These are phyloP conservation scores for Nemurella pictetii DNA, from an alignment of 2,888 invertebrate genomes.

Conservation along the genomic window DNA sequence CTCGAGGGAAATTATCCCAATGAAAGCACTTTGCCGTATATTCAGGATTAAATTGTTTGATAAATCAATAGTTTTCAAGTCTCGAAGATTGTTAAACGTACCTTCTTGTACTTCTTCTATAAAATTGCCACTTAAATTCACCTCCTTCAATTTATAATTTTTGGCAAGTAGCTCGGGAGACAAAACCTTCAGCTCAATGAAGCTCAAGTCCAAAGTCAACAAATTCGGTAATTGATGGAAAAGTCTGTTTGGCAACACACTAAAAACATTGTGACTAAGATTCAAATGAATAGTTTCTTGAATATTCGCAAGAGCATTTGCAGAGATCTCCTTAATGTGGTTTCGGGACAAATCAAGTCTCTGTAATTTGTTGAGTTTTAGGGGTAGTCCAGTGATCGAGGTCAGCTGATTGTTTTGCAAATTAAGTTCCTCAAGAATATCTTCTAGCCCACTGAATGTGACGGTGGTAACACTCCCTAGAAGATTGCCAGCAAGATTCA, in stretches of 20 bases:
- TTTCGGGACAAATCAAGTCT: constrained; percentile 79
- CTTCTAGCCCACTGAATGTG: constrained; percentile 76
- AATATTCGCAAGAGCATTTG: constrained; percentile 67
- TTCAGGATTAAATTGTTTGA: constrained; percentile 77
- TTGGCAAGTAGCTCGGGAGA: constrained; percentile 73
- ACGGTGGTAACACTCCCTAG: constrained; percentile 70
- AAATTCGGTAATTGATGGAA: constrained; percentile 30
- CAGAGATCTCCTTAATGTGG: constrained; percentile 70
- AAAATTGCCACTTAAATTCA: constrained; percentile 60
- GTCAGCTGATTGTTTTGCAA: constrained; percentile 75
- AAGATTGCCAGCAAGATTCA: constrained; percentile 81
- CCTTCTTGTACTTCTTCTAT: constrained; percentile 77
- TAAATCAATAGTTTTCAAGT: constrained; percentile 74
- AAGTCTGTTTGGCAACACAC: constrained; percentile 21
- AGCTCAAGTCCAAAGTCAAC: constrained; percentile 70
- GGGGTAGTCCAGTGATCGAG: constrained; percentile 65
- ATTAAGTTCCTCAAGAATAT: constrained; percentile 69
- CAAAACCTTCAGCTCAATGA: constrained; percentile 72
- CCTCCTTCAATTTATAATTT: constrained; percentile 62
- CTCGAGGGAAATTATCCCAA: constrained; percentile 74
- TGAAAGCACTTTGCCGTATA: constrained; percentile 75
- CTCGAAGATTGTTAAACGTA: constrained; percentile 74
- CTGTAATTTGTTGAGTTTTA: constrained; percentile 66
- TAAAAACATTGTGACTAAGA: constrained; percentile 66
- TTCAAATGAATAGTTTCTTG: constrained; percentile 72